Evolutionary conservation across 2,113 vertebrate genomes (phyloP).

Genomic region (Rostratula benghalensis): DNA sequence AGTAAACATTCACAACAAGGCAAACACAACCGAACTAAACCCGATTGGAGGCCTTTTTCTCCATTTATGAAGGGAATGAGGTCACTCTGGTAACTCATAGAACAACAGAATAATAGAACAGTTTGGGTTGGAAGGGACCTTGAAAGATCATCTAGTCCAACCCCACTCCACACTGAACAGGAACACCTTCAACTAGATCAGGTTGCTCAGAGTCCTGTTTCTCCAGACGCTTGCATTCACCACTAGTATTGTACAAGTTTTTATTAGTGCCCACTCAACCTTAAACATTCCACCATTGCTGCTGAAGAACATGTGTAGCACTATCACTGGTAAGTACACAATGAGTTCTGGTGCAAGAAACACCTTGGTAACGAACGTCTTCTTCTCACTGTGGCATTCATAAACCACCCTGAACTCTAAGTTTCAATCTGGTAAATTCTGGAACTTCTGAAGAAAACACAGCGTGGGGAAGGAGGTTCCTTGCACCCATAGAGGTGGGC

Average conservation of each 20-base stretch:
- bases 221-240: neutral
- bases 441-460: neutral
- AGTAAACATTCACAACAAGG: neutral
- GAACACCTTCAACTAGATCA: neutral
- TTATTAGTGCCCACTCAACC: neutral
- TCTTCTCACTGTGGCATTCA: neutral
- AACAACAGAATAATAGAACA: neutral
- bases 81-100: neutral
- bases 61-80: neutral
- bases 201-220: neutral
- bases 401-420: neutral
- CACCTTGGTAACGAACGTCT: neutral
- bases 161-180: rapidly evolving
- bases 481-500: neutral
- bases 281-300: neutral
- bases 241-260: neutral
- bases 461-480: neutral
- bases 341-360: neutral
- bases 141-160: neutral
- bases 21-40: neutral
- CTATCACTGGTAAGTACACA: neutral
- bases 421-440: neutral
- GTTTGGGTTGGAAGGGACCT: neutral
- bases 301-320: neutral
- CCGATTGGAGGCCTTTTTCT: neutral